Conservation (phyloP, 2,113 vertebrate genomes). For the Salvelinus alpinus region DNA sequence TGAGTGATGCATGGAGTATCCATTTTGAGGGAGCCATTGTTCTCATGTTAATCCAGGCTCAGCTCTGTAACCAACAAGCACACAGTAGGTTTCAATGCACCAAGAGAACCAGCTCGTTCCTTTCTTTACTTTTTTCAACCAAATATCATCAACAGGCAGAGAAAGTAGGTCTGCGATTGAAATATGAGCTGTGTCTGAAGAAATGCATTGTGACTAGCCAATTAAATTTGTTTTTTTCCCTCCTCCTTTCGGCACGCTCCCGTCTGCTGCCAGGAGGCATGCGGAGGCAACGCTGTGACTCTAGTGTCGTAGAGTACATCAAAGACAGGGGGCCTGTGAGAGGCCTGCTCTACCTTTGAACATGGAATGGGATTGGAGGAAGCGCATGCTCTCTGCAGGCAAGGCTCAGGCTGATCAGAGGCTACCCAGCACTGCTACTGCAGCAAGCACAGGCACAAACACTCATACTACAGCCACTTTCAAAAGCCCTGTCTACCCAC, state of each 20-base stretch:
- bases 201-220: constrained; percentile 77
- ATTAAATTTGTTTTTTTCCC: constrained; percentile 79
- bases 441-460: constrained; percentile 71
- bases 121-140: constrained; percentile 51
- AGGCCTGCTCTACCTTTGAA: constrained; percentile 84
- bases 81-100: constrained; percentile 60
- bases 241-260: constrained; percentile 58
- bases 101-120: constrained; percentile 56
- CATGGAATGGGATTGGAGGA: constrained; percentile 70
- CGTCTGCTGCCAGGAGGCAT: constrained; percentile 78
- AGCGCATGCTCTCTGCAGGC: constrained; percentile 83
- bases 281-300: constrained; percentile 79
- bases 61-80: constrained; percentile 56
- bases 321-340: constrained; percentile 65
- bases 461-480: constrained; percentile 59
- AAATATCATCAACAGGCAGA: constrained; percentile 61
- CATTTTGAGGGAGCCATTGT: constrained; percentile 67
- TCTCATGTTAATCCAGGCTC: constrained; percentile 66
- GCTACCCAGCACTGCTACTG: constrained; percentile 67
- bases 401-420: constrained; percentile 76
- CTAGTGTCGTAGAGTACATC: constrained; percentile 85
- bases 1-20: constrained; percentile 60
- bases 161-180: constrained; percentile 54
- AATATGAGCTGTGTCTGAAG: constrained; percentile 59
- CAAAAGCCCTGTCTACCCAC: constrained; percentile 64